phyloP scores from a whole-genome alignment of 2,888 invertebrate species.

The Hirtodrosophila cameraria region DNA sequence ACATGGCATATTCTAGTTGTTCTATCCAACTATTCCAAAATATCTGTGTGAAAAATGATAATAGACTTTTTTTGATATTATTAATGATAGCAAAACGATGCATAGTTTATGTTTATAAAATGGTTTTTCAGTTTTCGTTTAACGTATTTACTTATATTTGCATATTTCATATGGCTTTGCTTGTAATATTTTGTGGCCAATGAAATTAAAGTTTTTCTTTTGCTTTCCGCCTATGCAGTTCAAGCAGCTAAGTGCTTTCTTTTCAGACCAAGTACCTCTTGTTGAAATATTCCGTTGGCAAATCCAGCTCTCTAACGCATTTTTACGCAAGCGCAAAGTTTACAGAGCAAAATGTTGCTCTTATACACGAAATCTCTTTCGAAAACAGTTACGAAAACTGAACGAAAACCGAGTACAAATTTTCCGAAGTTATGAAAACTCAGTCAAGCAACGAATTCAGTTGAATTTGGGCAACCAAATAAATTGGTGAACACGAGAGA shows the following conservation, averaged over 20 bases:
- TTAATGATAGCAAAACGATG: no score
- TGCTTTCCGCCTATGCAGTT: slow-evolving; percentile 18
- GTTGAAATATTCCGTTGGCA: not conserved
- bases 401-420: slow-evolving; percentile 31
- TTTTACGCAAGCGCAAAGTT: slow-evolving; percentile 46
- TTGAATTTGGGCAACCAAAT: slow-evolving; percentile 45
- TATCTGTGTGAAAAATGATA: no score
- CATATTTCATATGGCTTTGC: no score
- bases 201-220: slow-evolving; percentile 40
- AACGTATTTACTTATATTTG: slow-evolving; percentile 6
- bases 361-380: slow-evolving; percentile 23
- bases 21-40: no score
- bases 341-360: slow-evolving; percentile 14
- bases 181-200: slow-evolving; percentile 45
- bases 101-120: no score
- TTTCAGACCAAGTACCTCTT: no score
- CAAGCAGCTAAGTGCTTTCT: slow-evolving; percentile 5
- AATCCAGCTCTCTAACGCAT: not conserved
- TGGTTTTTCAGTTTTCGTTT: no score
- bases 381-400: slow-evolving; percentile 24
- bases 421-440: slow-evolving; percentile 10
- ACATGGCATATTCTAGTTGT: no score
- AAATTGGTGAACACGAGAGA: slow-evolving; percentile 24
- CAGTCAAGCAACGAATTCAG: slow-evolving; percentile 26
- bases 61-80: no score